Evolutionary conservation across 1,140 invertebrate species (phyloP).

Genomic region (Globodera rostochiensis): DNA sequence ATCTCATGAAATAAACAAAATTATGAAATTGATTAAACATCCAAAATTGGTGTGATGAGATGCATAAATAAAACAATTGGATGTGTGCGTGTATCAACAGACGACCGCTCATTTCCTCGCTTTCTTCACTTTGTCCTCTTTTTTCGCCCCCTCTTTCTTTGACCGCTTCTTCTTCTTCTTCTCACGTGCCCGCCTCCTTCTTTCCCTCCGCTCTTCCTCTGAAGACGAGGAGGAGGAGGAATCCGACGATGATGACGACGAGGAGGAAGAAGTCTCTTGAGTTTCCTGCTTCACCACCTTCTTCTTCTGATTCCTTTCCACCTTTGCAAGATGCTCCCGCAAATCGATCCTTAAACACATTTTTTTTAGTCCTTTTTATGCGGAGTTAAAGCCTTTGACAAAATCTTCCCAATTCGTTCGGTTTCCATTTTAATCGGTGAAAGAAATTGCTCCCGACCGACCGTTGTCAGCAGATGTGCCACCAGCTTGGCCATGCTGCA

Average conservation of each 20-base stretch:
- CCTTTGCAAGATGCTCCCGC: conserved; percentile 41
- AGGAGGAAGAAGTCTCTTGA: neutral
- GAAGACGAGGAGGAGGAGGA: neutral
- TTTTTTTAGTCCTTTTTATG: too few relatives aligned
- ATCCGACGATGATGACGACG: too few relatives aligned
- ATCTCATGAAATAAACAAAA: too few relatives aligned
- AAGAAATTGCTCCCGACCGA: neutral
- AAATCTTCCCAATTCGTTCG: conserved; percentile 68
- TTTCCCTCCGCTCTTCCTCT: neutral
- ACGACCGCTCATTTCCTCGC: neutral
- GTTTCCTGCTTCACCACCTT: conserved; percentile 21
- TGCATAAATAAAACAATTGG: neutral
- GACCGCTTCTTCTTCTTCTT: neutral
- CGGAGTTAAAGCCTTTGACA: too few relatives aligned
- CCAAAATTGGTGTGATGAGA: too few relatives aligned
- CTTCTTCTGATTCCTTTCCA: conserved; percentile 28
- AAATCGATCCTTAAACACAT: conserved; percentile 45
- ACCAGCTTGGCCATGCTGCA: conserved; percentile 96
- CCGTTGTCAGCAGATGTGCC: conserved; percentile 87
- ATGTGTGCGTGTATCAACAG: too few relatives aligned
- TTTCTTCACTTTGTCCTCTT: neutral
- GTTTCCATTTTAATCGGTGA: neutral
- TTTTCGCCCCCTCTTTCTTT: neutral
- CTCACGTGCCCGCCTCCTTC: neutral
- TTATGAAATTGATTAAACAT: too few relatives aligned